These are phyloP conservation scores for Trididemnum miniatum DNA, from an alignment of 23 tunicate genomes.

Conservation along the genomic window DNA sequence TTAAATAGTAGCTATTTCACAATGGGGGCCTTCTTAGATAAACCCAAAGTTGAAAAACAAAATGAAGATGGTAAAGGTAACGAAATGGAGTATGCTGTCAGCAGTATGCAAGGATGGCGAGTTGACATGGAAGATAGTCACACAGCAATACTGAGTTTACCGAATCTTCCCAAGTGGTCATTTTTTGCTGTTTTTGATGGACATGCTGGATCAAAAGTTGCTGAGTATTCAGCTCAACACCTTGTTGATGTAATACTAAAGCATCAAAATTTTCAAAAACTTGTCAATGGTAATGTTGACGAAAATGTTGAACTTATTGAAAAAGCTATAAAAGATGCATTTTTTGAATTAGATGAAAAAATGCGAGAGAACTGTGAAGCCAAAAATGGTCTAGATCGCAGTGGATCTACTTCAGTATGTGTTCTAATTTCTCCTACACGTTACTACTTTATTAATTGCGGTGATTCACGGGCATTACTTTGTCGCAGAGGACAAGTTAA, in stretches of 20 bases:
- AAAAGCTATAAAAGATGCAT: slow-evolving; percentile 73
- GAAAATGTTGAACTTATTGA: slow-evolving; percentile 48
- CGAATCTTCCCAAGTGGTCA: slow-evolving; percentile 80
- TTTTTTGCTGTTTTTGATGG: slow-evolving; percentile 99
- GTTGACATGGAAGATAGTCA: slow-evolving; percentile 99
- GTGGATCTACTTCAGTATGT: slow-evolving; percentile 96
- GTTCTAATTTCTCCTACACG: slow-evolving; percentile 88
- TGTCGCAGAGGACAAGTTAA: slow-evolving; percentile 67
- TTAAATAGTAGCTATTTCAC: too few relatives aligned
- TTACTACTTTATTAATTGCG: slow-evolving; percentile 94
- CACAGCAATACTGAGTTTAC: slow-evolving; percentile 63
- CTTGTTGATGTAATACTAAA: slow-evolving; percentile 63
- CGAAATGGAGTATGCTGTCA: slow-evolving; percentile 70
- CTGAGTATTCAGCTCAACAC: slow-evolving; percentile 86
- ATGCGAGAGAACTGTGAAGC: slow-evolving; percentile 56
- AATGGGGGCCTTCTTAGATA: slow-evolving; percentile 97
- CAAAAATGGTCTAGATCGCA: slow-evolving; percentile 63
- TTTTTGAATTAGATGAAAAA: slow-evolving; percentile 66
- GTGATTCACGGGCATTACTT: slow-evolving; percentile 86
- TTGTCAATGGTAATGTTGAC: slow-evolving; percentile 28
- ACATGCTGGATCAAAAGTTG: slow-evolving; percentile 96
- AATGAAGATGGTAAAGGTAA: slow-evolving; percentile 81
- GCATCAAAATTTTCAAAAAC: slow-evolving; percentile 62
- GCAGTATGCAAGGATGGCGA: slow-evolving; percentile 99
- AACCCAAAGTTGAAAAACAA: slow-evolving; percentile 83